Evolutionary conservation across 1,140 invertebrate genomes (phyloP), one percentile per base, ranked within the genome.

Genomic region (Homalodisca vitripennis): DNA sequence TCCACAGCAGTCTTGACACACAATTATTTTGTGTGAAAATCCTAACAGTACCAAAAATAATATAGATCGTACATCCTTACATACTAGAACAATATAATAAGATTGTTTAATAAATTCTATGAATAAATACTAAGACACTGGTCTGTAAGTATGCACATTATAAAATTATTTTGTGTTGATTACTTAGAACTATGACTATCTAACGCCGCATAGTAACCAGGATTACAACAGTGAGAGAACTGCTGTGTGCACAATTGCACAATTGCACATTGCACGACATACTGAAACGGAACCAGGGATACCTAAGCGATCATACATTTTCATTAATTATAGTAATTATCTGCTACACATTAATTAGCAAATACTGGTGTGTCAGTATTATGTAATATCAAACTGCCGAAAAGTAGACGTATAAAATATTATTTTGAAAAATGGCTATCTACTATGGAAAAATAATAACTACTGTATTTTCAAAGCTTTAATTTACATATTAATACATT

Each of bases 121-220:
- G 29, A 70, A 51, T 66, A 47, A 66, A 68, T 57, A 68, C 55
- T 68, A 68, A 68, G 55, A 57, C 67, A 60, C 55, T 68, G 29
- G 60, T 65, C 62, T 46, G 47, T 70, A 70, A 70, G 24, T 70
- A 62, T 65, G 51, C 67, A 70, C 60, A 70, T 34, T 70, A 65
- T 55, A 70, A 70, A 70, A 53, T 68, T 57, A 46, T 68, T 31
- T 17, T n/a, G n/a, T 68, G 46, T 3, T 53, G 66, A 31, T 67
- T 67, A 31, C 30, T 67, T 31, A 67, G 20, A 13, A 30, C 14
- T 60, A 60, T 26, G 24, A 1, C 63, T 66, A 66, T 47, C 63
- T 66, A 66, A 66, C 22, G 20, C 26, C 17, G 34, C 41, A 47
- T 46, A 66, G 32, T 66, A 66, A 66, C 63, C 63, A 66, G 26